Base-by-base conservation (phyloP, 2,113 vertebrate species). In the Muntiacus muntjak region DNA sequence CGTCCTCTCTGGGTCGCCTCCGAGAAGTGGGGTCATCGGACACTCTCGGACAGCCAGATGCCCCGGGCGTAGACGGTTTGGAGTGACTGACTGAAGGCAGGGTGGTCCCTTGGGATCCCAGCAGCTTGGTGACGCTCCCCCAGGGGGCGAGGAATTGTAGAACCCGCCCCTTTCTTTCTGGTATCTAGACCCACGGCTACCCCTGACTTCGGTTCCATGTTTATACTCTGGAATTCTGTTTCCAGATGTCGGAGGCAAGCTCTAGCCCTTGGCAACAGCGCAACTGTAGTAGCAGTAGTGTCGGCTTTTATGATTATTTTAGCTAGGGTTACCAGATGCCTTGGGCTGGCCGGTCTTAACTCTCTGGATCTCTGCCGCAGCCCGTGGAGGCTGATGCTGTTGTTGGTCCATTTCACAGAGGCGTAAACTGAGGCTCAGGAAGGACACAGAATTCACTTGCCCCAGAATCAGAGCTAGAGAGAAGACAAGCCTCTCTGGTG, bases 181-280 rank as follows among this genome's bases (percentile, higher is more conserved):
- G 64, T 28, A 30, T 5, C 13, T 25, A 40, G 87, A 54, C 43
- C 1, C 0, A 43, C 7, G 85, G 36, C 17, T 55, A 1, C 2
- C 30, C 36, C 6, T 52, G 78, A 60, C 79, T 62, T 10, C 17
- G 52, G 62, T 64, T 54, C 74, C 26, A 0, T 81, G 91, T 81
- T 96, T 89, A 91, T 82, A 62, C 55, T 67, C 62, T 62, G 5
- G 71, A 76, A 28, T 67, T 67, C 52, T 52, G 43, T 58, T 83
- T 84, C 95, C 89, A 91, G 79, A 85, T 33, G 88, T 74, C 83
- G 36, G 82, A 79, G 87, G 90, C 89, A 30, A 92, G 87, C 58
- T 43, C 67, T 7, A 28, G 83, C 36, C 79, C 45, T n/a, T 64
- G 82, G 54, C 33, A 33, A 54, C 45, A 15, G 74, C 81, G 21